phyloP scores from a whole-genome alignment of 2,113 vertebrate genomes.

The Pollachius pollachius region DNA sequence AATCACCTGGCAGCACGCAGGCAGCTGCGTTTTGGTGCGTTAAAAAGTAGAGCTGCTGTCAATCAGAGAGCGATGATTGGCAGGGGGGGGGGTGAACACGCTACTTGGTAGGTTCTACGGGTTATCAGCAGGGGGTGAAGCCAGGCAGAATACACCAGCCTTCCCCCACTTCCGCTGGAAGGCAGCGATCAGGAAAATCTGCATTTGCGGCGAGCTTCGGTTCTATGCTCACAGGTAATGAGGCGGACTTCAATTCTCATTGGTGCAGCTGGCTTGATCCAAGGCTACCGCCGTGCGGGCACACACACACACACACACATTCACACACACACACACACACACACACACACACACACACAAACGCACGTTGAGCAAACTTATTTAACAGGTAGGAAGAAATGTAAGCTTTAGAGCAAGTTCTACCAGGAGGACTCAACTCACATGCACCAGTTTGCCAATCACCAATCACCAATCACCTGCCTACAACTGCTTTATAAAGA shows the following conservation, averaged over 20 bases:
- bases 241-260: conserved; percentile 33
- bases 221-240: conserved; percentile 41
- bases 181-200: conserved; percentile 49
- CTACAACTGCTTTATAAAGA: too few species aligned
- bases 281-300: neutral
- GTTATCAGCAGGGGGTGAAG: conserved; percentile 28
- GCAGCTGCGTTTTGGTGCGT: conserved; percentile 7
- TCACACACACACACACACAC: too few species aligned
- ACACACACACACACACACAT: too few species aligned
- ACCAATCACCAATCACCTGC: too few species aligned
- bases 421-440: too few species aligned
- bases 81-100: conserved; percentile 17
- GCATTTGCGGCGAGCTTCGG: conserved; percentile 37
- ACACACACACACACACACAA: too few species aligned
- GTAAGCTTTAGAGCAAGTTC: too few species aligned
- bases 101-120: conserved; percentile 22
- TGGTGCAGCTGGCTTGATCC: conserved; percentile 38
- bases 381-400: too few species aligned
- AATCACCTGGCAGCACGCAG: neutral
- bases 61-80: conserved; percentile 29
- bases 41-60: conserved; percentile 12
- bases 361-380: too few species aligned
- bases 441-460: too few species aligned
- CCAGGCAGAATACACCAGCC: conserved; percentile 17
- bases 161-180: conserved; percentile 13